Evolutionary conservation across 2,797 vertebrate species (phyloP).

Genomic region (Emys orbicularis): DNA sequence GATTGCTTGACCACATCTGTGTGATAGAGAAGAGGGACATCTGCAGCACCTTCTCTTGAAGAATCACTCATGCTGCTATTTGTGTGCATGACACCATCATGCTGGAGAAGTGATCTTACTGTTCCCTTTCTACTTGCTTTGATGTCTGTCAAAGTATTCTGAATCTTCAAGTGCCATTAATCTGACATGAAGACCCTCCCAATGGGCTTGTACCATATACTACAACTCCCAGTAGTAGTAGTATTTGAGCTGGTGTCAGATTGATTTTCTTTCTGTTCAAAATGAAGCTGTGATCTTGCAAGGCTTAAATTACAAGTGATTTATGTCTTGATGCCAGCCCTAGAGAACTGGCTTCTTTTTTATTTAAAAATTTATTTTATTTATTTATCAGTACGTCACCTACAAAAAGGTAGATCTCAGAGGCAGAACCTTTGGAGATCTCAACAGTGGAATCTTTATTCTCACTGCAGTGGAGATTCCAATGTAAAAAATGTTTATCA

Average conservation of each 20-base stretch:
- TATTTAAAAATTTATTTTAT: no score
- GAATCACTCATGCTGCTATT: conserved; percentile 17
- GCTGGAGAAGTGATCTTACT: conserved; percentile 54
- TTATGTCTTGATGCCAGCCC: conserved; percentile 56
- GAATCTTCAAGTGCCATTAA: conserved; percentile 66
- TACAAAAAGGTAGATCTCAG: conserved; percentile 57
- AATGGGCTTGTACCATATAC: conserved; percentile 44
- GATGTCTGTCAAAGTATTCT: conserved; percentile 67
- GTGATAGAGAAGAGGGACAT: conserved; percentile 42
- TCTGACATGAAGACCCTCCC: conserved; percentile 65
- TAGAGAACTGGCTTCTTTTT: conserved; percentile 29
- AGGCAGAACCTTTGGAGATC: conserved; percentile 56
- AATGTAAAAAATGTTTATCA: conserved; percentile 60
- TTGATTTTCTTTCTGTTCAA: conserved; percentile 66
- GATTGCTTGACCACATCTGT: conserved; percentile 1
- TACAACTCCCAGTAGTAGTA: conserved; percentile 51
- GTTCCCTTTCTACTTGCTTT: conserved; percentile 64
- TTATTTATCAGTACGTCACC: conserved; percentile 61
- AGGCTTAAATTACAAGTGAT: conserved; percentile 65
- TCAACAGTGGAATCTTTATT: conserved; percentile 51
- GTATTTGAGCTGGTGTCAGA: conserved; percentile 73
- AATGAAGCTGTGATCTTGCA: conserved; percentile 61
- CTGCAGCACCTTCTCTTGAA: conserved; percentile 46
- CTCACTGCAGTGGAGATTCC: conserved; percentile 49
- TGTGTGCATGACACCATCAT: conserved; percentile 22